Evolutionary conservation across 1,140 invertebrate species (phyloP), one percentile per base, ranked within the genome.

Genomic region (Drosophila tropicalis): DNA sequence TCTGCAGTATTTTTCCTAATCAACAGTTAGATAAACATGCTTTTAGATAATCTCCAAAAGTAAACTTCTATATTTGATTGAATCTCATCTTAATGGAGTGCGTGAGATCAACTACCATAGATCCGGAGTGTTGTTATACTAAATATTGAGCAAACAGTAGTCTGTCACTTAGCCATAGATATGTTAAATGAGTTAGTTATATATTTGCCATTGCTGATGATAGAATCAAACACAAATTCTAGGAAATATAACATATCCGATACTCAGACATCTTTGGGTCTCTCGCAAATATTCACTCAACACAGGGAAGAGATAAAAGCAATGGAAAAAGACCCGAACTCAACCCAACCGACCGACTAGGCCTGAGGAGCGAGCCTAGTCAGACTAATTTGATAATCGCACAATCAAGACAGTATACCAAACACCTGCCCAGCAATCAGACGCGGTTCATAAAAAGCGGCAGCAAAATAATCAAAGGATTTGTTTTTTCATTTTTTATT

Each of bases 321-420:
- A 58, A 63, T 66, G 57, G 15, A 60, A 72, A 76, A 58, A 40
- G 44, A 62, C 39, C 63, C 63, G 29, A 7, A 55, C 67, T 5
- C 22, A 56, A 39, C 15, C 62, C 10, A 19, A 60, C 44, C 44
- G 51, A 32, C 60, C 36, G 51, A 39, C 54, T 25, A 34, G 36
- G 13, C 3, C 58, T n/a, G 55, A 44, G 56, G 29, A 41, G 7
- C 12, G 55, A 13, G 39, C 22, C 64, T 4, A 22, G 25, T 44
- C 64, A 67, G 68, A 68, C 56, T 63, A 67, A 84, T 89, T 90
- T 87, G 62, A 90, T 84, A 84, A 84, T 84, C 84, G 61, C 73
- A 60, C 66, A 70, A 83, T 87, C 73, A 74, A 85, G 76, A 56
- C 80, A 89, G 84, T 89, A 64, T 39, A 67, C 58, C 55, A 57